Evolutionary conservation across 2,888 invertebrate genomes (phyloP).

Genomic region (Homarus gammarus): DNA sequence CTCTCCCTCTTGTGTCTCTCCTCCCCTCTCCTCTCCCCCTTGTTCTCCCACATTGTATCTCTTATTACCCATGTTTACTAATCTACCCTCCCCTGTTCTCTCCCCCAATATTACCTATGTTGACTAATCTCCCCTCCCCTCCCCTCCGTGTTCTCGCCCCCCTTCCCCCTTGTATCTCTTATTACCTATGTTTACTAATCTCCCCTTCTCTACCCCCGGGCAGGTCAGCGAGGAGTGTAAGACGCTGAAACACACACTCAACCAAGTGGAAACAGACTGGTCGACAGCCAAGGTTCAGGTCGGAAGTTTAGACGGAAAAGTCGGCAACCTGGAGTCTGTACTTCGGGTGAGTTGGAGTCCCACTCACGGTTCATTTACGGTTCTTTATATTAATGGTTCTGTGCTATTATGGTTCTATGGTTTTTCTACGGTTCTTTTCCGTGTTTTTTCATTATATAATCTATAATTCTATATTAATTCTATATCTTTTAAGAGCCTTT

Average conservation of each 20-base stretch:
- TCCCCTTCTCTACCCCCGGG: not conserved
- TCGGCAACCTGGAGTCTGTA: slow-evolving; percentile 76
- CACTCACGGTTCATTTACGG: no score
- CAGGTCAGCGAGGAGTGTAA: slow-evolving; percentile 78
- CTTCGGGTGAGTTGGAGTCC: slow-evolving; percentile 60
- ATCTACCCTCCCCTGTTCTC: not conserved
- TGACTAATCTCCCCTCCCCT: not conserved
- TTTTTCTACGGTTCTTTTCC: no score
- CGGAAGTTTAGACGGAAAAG: slow-evolving; percentile 79
- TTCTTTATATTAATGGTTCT: no score
- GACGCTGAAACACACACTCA: slow-evolving; percentile 77
- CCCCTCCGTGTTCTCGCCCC: not conserved
- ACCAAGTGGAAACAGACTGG: slow-evolving; percentile 77
- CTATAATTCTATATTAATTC: no score
- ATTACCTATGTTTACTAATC: not conserved
- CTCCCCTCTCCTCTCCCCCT: not conserved
- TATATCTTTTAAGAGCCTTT: no score
- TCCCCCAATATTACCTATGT: not conserved
- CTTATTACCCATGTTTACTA: no score
- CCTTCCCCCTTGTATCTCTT: not conserved
- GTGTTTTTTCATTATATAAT: no score
- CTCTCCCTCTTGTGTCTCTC: not conserved
- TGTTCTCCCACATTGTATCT: not conserved
- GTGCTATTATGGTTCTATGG: no score
- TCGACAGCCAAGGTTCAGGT: slow-evolving; percentile 79